Base-by-base conservation (phyloP, 2,113 vertebrate genomes). In the Chloropsis cyanopogon region DNA sequence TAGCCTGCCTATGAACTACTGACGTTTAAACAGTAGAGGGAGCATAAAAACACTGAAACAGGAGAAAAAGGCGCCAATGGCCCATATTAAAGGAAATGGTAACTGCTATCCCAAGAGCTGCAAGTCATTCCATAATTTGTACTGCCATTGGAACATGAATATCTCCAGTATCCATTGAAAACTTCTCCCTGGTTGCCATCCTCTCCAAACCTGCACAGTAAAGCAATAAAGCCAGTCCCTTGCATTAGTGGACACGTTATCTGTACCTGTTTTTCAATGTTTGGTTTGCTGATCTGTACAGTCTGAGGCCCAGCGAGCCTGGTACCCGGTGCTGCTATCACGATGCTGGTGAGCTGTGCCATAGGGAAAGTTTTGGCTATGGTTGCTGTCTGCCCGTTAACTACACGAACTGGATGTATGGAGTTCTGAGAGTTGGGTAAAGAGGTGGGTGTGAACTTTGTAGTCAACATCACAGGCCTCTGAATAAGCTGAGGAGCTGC, bases 391-490 rank as follows among this genome's bases (percentile, higher is more conserved):
- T 99, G 99, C 33, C 99, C 99, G 21, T 99, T 99, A 76, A 99
- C 98, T 42, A 99, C 99, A 93, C 99, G 99, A 86, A 99, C 98
- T 92, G 99, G 99, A 96, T 99, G 99, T 80, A 99, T 99, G 96
- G 99, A 99, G 49, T 99, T 99, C 46, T 99, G 98, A 21, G 99
- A 97, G 64, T 98, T 98, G 72, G 99, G 98, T 94, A 98, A 97
- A 95, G 98, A 98, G 20, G 98, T 97, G 77, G 99, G 97, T 13
- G 98, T 98, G 97, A 99, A 98, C 96, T 99, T 99, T 59, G 99
- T 98, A 80, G 99, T 98, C 97, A 99, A 90, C 99, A 99, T 99
- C 97, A 99, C 98, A 17, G 99, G 99, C 75, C 99, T 98, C 98
- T 99, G 99, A 91, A 99, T 98, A 94, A 99, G 98, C 84, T 99